Conservation (phyloP, 2,888 invertebrate genomes). For the Dolichopus griseipennis region DNA sequence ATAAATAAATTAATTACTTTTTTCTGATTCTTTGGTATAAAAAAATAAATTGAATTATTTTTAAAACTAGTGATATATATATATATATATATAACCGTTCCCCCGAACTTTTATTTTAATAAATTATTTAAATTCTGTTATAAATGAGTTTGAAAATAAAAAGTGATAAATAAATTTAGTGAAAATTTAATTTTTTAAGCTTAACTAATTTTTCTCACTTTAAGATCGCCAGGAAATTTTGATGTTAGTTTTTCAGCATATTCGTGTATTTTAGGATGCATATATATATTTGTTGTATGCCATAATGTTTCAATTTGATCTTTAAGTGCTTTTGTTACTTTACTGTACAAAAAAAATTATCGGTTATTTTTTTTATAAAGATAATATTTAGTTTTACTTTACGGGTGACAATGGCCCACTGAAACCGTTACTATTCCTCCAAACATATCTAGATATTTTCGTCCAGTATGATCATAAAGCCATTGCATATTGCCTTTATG, state of each 20-base stretch:
- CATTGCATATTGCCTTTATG: conserved; percentile 87
- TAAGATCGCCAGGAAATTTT: conserved; percentile 78
- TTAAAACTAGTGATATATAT: no score
- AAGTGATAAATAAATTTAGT: neutral
- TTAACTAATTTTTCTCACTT: conserved; percentile 52
- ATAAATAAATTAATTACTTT: no score
- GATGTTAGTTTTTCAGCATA: conserved; percentile 73
- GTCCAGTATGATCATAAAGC: conserved; percentile 78
- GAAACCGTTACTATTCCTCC: conserved; percentile 96
- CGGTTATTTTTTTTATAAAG: conserved; percentile 11
- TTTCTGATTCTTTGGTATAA: no score
- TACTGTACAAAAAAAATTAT: conserved; percentile 52
- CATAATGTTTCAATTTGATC: conserved; percentile 75
- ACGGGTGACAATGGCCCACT: conserved; percentile 97
- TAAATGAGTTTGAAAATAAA: conserved; percentile 11
- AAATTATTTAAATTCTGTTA: no score
- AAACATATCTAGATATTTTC: conserved; percentile 87
- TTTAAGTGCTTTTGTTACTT: conserved; percentile 67
- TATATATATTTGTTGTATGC: conserved; percentile 89
- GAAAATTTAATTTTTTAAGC: no score
- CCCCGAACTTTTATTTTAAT: no score
- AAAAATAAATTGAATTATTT: no score
- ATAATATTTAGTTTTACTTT: conserved; percentile 23
- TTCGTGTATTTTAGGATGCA: conserved; percentile 82
- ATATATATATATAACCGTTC: no score